Evolutionary conservation across 2,888 invertebrate species (phyloP).

Genomic region (Sinohyriopsis cumingii): DNA sequence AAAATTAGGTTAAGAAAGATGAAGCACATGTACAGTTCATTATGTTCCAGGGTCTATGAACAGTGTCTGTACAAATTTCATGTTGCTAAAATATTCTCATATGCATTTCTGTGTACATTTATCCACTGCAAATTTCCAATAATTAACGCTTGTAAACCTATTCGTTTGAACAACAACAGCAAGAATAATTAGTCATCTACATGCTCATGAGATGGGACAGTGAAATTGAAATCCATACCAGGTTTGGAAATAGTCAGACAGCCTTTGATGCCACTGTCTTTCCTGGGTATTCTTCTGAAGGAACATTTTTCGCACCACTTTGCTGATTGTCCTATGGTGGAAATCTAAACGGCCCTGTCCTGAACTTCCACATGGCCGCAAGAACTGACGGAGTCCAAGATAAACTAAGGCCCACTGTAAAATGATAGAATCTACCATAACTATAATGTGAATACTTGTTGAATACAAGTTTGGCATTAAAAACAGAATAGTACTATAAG

Average conservation of each 20-base stretch:
- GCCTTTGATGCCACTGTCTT: constrained; percentile 34
- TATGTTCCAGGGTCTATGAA: too few species aligned
- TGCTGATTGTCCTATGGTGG: constrained; percentile 47
- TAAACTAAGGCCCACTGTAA: constrained; percentile 49
- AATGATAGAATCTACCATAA: not conserved
- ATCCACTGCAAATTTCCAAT: too few species aligned
- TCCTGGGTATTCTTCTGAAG: constrained; percentile 15
- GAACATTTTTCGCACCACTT: constrained; percentile 41
- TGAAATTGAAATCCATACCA: constrained; percentile 25
- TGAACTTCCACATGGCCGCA: constrained; percentile 44
- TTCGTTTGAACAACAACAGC: too few species aligned
- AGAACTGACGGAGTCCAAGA: constrained; percentile 41
- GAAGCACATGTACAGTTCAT: too few species aligned
- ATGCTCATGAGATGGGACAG: not conserved
- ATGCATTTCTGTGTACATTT: too few species aligned
- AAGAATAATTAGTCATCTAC: not conserved
- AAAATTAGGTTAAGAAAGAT: too few species aligned
- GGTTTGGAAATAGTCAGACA: constrained; percentile 36
- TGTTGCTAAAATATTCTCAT: too few species aligned
- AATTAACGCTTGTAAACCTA: too few species aligned
- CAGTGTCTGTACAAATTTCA: too few species aligned
- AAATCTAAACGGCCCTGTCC: constrained; percentile 49
- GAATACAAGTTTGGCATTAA: too few species aligned
- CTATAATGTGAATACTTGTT: too few species aligned
- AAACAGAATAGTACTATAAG: too few species aligned